Evolutionary conservation across 2,113 vertebrate species (phyloP).

Genomic region (Otus sunia): DNA sequence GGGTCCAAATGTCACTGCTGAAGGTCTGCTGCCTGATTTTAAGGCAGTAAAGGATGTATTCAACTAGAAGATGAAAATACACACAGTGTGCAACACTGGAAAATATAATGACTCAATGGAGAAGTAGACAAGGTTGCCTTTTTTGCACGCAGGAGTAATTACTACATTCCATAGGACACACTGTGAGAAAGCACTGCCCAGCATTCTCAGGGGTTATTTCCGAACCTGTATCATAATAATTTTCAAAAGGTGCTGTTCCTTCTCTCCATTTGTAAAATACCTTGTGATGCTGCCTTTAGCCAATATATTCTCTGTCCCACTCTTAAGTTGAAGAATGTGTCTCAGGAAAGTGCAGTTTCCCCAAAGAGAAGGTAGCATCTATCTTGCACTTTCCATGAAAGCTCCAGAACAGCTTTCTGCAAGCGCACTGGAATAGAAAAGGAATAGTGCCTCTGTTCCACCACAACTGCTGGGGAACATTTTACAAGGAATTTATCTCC

Average conservation of each 20-base stretch:
- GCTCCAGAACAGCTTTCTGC: not conserved
- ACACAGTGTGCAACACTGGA: not conserved
- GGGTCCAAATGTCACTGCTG: conserved; percentile 26
- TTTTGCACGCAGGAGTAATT: not conserved
- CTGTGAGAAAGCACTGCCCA: not conserved
- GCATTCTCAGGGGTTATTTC: not conserved
- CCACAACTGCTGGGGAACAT: not conserved
- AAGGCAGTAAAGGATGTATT: not conserved
- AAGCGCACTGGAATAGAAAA: not conserved
- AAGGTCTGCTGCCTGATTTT: conserved; percentile 19
- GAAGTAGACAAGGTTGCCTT: not conserved
- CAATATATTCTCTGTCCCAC: not conserved
- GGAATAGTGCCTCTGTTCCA: not conserved
- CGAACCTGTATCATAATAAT: not conserved
- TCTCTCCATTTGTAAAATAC: not conserved
- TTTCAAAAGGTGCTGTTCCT: not conserved
- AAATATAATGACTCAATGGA: not conserved
- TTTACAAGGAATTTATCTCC: conserved; percentile 51
- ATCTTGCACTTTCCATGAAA: not conserved
- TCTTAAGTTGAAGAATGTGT: not conserved
- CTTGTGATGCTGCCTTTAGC: not conserved
- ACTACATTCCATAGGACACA: not conserved
- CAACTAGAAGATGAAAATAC: conserved; percentile 10
- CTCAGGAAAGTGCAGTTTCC: not conserved
- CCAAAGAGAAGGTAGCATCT: not conserved